A percentile compares a stretch with the other conserved stretches of the same genome.
Evolutionary conservation across 1,140 invertebrate genomes (phyloP).

Genomic region (Physella acuta): DNA sequence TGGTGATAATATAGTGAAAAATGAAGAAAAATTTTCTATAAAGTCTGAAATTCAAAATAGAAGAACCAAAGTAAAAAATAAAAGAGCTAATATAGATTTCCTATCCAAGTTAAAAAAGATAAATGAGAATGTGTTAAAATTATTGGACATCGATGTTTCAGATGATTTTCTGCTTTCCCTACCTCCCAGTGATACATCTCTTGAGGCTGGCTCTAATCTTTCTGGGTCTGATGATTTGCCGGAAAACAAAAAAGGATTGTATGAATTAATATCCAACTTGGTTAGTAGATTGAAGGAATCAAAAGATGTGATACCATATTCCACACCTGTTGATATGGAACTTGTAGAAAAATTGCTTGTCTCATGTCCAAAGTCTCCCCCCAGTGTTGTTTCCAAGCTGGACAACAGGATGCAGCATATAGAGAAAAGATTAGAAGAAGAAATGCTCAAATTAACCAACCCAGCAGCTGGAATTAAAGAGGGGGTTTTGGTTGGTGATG

Average conservation of each 20-base stretch:
- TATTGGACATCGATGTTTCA: constrained; percentile 16
- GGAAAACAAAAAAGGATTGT: neutral
- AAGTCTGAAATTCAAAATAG: too few species aligned
- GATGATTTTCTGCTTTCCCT: constrained; percentile 4
- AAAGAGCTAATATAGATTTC: constrained; percentile 13
- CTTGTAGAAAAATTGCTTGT: constrained; percentile 4
- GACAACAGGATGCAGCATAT: neutral
- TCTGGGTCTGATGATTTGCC: neutral
- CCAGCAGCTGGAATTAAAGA: too few species aligned
- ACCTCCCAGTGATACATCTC: neutral
- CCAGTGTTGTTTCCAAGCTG: neutral
- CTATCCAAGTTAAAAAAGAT: constrained; percentile 1
- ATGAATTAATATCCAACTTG: constrained; percentile 1
- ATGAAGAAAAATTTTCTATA: neutral
- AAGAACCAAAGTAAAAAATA: neutral
- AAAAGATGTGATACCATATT: neutral
- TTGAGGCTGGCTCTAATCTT: neutral
- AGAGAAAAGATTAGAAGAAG: constrained; percentile 11
- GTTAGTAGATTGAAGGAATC: neutral
- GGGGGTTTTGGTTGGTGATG: too few species aligned
- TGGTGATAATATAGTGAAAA: neutral
- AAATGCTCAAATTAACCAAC: too few species aligned
- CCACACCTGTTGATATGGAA: constrained; percentile 3
- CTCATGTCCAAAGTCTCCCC: constrained; percentile 11
- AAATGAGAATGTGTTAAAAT: constrained; percentile 19